Evolutionary conservation across 2,113 vertebrate genomes (phyloP).

Genomic region (Gorsachius goisagi): DNA sequence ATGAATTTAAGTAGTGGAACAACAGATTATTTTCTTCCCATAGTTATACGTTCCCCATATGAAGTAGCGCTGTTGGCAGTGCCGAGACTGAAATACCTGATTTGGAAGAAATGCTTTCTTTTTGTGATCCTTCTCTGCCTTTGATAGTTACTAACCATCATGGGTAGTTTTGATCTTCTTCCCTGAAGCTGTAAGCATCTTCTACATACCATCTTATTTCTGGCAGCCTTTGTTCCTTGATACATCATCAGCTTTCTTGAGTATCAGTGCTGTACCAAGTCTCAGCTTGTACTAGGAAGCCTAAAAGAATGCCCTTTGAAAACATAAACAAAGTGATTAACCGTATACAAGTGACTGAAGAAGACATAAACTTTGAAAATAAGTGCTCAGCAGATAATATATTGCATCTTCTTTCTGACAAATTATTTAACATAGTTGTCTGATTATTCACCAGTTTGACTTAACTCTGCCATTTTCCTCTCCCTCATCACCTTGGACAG

Average conservation of each 20-base stretch:
- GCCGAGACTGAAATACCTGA: neutral
- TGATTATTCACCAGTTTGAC: neutral
- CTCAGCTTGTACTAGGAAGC: neutral
- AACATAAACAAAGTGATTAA: neutral
- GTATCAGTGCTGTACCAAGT: neutral
- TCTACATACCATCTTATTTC: neutral
- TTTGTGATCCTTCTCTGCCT: neutral
- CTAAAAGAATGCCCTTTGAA: neutral
- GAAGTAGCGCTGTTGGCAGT: neutral
- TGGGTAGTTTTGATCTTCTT: neutral
- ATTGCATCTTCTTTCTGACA: neutral
- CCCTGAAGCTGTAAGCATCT: neutral
- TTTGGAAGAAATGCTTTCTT: neutral
- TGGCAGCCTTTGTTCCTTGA: neutral
- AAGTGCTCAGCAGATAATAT: neutral
- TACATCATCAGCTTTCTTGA: neutral
- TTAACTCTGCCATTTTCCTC: neutral
- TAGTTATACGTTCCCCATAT: rapidly evolving
- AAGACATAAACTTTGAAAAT: neutral
- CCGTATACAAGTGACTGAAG: neutral
- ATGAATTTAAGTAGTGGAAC: neutral
- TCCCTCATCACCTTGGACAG: neutral
- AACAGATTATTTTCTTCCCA: neutral
- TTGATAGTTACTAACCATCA: neutral
- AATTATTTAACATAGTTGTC: neutral